A percentile compares a stretch with the other conserved stretches of the same genome.
Evolutionary conservation across 2,113 vertebrate species (phyloP).

Genomic region (Charina bottae): DNA sequence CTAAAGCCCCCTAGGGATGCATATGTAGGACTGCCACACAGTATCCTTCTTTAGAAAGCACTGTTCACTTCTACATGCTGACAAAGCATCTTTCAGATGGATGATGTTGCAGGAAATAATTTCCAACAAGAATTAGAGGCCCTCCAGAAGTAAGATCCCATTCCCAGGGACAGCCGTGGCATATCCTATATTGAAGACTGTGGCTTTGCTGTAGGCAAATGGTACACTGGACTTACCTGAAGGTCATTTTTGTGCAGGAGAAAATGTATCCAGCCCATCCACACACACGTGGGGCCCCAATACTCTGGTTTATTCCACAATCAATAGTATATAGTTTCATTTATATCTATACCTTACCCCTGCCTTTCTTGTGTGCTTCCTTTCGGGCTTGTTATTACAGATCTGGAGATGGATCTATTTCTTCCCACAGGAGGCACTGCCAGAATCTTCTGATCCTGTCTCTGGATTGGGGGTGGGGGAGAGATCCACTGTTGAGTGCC

Average conservation of each 20-base stretch:
- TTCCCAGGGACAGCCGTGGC: not conserved
- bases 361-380: no score
- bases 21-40: not conserved
- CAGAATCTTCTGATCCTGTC: no score
- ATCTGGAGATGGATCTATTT: no score
- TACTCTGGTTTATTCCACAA: not conserved
- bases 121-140: not conserved
- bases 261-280: not conserved
- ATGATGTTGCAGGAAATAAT: not conserved
- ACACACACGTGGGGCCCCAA: not conserved
- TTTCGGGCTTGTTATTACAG: no score
- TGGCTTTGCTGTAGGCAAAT: not conserved
- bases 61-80: not conserved
- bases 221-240: not conserved
- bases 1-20: not conserved
- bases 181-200: not conserved
- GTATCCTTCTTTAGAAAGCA: not conserved
- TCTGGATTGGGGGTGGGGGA: no score
- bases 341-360: no score
- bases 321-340: not conserved
- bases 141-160: not conserved
- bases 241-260: not conserved
- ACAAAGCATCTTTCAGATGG: not conserved
- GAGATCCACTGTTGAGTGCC: no score
- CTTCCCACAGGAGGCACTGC: no score